These are phyloP conservation scores for Corvus moneduloides DNA, from an alignment of 2,113 vertebrate genomes.

Conservation along the genomic window DNA sequence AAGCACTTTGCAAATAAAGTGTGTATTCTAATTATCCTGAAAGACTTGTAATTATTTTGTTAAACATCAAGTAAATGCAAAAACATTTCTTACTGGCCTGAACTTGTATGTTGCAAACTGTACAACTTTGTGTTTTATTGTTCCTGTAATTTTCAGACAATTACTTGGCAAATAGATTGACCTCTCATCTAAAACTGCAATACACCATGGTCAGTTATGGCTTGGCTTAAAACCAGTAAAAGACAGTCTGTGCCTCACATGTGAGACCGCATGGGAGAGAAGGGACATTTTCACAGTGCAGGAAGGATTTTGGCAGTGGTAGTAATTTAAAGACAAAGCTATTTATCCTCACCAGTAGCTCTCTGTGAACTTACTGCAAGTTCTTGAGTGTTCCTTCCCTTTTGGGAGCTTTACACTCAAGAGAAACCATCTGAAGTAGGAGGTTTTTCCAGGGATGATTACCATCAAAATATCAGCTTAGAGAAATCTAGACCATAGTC, in stretches of 20 bases:
- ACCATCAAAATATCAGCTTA: not conserved
- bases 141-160: slow-evolving; percentile 30
- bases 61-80: slow-evolving; percentile 68
- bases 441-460: not conserved
- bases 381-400: not conserved
- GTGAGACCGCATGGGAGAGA: not conserved
- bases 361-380: not conserved
- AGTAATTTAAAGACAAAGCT: not conserved
- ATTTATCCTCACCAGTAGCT: not conserved
- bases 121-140: slow-evolving; percentile 14
- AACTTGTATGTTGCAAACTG: not conserved
- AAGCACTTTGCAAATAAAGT: slow-evolving; percentile 34
- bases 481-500: not conserved
- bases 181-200: slow-evolving; percentile 3
- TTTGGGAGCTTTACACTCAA: not conserved
- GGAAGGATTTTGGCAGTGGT: not conserved
- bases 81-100: not conserved
- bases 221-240: not conserved
- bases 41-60: slow-evolving; percentile 57
- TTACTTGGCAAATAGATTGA: slow-evolving; percentile 5
- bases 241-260: not conserved
- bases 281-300: not conserved
- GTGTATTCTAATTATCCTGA: slow-evolving; percentile 51
- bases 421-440: not conserved
- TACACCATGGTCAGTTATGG: not conserved